These are phyloP conservation scores for Drosophila ustulata DNA, from an alignment of 2,888 invertebrate species.

Conservation along the genomic window DNA sequence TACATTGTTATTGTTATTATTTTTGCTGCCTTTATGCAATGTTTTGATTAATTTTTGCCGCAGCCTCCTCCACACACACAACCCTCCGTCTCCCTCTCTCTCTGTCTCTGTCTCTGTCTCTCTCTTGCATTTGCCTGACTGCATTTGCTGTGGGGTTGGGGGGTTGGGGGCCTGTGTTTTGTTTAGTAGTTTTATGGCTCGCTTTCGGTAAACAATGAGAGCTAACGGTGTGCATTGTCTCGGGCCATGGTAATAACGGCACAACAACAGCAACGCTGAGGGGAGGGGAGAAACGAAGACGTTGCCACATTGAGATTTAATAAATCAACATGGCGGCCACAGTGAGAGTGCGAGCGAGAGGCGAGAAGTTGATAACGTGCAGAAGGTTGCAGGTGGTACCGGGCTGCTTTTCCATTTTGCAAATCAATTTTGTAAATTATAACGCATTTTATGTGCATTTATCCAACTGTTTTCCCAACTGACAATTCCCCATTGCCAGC, in stretches of 20 bases:
- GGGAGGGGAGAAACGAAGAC: constrained; percentile 12
- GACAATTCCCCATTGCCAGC: constrained; percentile 50
- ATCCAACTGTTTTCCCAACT: constrained; percentile 27
- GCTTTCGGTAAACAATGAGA: constrained; percentile 77
- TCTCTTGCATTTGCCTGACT: constrained; percentile 74
- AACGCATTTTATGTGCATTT: constrained; percentile 53
- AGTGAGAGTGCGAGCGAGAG: constrained; percentile 4
- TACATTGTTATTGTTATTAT: constrained; percentile 85
- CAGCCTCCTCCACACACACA: constrained; percentile 49
- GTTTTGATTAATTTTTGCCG: constrained; percentile 85
- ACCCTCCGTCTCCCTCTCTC: background rate
- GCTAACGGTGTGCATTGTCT: constrained; percentile 76
- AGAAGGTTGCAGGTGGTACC: background rate
- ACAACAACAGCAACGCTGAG: background rate
- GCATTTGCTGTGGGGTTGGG: constrained; percentile 56
- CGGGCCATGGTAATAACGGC: constrained; percentile 45
- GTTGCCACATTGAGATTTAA: constrained; percentile 63
- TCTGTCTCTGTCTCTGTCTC: background rate
- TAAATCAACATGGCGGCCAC: constrained; percentile 62
- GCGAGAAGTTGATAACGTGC: background rate
- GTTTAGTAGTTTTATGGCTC: constrained; percentile 81
- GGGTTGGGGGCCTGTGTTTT: constrained; percentile 63
- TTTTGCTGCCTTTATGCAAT: constrained; percentile 85
- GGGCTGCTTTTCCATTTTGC: constrained; percentile 44
- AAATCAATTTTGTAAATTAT: constrained; percentile 69